Evolutionary conservation across 2,113 vertebrate species (phyloP).

Genomic region (Echinops telfairi): DNA sequence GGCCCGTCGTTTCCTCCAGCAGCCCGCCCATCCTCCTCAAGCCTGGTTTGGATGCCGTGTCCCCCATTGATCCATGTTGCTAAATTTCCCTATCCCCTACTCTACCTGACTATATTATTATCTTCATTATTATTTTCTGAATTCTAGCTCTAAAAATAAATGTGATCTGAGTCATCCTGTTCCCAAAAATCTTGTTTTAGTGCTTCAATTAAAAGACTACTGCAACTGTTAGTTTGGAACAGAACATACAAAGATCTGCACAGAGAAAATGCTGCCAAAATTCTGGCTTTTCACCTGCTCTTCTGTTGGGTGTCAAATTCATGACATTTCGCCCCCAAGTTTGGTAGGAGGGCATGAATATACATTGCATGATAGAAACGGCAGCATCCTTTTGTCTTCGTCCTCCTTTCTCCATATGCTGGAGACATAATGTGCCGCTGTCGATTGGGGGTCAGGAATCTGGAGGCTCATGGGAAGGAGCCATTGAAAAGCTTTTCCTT

Average conservation of each 20-base stretch:
- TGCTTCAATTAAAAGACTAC: slow-evolving; percentile 76
- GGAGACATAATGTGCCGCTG: slow-evolving; percentile 24
- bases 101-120: slow-evolving; percentile 68
- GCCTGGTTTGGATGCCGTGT: neutral
- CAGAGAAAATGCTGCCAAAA: slow-evolving; percentile 68
- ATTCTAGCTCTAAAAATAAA: slow-evolving; percentile 81
- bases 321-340: slow-evolving; percentile 76
- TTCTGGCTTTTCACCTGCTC: slow-evolving; percentile 81
- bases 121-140: slow-evolving; percentile 75
- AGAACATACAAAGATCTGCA: slow-evolving; percentile 77
- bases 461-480: slow-evolving; percentile 54
- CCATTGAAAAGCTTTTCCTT: slow-evolving; percentile 32
- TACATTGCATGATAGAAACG: slow-evolving; percentile 60
- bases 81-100: slow-evolving; percentile 4
- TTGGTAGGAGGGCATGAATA: slow-evolving; percentile 77
- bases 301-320: slow-evolving; percentile 71
- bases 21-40: neutral
- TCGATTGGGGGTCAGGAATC: slow-evolving; percentile 57
- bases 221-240: slow-evolving; percentile 77
- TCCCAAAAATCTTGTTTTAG: slow-evolving; percentile 77
- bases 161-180: slow-evolving; percentile 81
- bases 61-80: slow-evolving; percentile 7
- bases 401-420: slow-evolving; percentile 60
- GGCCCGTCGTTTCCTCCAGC: neutral
- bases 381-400: slow-evolving; percentile 66